Percentiles rank a stretch among this genome's conserved stretches.
phyloP scores from a whole-genome alignment of 2,797 vertebrate genomes.

The Acanthornis magna region DNA sequence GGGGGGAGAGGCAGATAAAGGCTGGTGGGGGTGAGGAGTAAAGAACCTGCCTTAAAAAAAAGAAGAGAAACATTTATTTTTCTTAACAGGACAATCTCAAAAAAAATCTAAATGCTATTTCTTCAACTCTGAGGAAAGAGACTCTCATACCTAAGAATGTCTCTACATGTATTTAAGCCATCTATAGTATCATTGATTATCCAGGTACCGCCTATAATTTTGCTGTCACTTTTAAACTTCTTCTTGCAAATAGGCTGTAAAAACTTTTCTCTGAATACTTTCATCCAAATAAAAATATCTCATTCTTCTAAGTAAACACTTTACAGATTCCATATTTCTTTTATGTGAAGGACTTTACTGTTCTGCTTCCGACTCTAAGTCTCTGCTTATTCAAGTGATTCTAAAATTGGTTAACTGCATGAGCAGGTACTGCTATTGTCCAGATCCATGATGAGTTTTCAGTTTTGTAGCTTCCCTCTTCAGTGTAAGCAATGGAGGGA shows the following conservation, averaged over 20 bases:
- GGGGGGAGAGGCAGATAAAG: not conserved
- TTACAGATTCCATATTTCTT: not conserved
- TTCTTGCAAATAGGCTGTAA: not conserved
- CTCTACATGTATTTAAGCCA: not conserved
- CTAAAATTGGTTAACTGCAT: not conserved
- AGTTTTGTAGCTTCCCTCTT: not conserved
- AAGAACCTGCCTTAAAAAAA: not conserved
- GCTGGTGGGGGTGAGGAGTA: not conserved
- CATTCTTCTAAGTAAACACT: not conserved
- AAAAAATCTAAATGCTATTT: not conserved
- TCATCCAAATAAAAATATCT: not conserved
- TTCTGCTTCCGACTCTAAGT: not conserved
- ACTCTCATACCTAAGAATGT: not conserved
- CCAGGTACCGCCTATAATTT: not conserved
- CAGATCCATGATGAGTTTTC: not conserved
- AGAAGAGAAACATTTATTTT: not conserved
- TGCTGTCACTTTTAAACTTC: not conserved
- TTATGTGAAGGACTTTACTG: not conserved
- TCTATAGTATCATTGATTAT: not conserved
- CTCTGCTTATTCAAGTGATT: not conserved
- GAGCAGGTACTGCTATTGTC: not conserved
- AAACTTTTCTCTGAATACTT: not conserved
- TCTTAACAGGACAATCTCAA: not conserved
- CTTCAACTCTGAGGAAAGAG: not conserved
- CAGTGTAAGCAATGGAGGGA: not conserved